Conservation (phyloP, 2,113 vertebrate species). For the Ptychochromis oligacanthus region DNA sequence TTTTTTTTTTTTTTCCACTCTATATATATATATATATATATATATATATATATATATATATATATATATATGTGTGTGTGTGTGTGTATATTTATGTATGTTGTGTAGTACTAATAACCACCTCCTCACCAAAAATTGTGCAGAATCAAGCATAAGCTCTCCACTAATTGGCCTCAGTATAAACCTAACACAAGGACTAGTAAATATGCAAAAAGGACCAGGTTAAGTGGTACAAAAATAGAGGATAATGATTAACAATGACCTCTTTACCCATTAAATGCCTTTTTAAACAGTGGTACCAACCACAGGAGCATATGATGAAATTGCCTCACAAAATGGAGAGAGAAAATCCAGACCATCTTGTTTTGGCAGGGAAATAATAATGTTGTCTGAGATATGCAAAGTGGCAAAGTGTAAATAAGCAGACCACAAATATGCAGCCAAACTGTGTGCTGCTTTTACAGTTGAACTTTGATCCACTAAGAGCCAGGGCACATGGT, state of each 20-base stretch:
- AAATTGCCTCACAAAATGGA: not conserved
- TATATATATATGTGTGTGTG: too few relatives aligned
- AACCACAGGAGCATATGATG: not conserved
- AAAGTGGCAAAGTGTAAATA: not conserved
- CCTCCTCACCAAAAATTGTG: not conserved
- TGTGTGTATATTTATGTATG: too few relatives aligned
- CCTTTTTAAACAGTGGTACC: not conserved
- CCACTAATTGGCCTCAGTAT: not conserved
- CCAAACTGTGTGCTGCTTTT: not conserved
- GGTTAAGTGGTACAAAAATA: not conserved
- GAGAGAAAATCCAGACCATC: not conserved
- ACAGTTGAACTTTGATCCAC: not conserved
- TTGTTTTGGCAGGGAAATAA: not conserved
- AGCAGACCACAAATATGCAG: not conserved
- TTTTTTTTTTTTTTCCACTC: too few relatives aligned
- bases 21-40: too few relatives aligned
- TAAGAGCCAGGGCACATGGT: not conserved
- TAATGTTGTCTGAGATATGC: constrained; percentile 1
- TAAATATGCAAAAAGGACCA: not conserved
- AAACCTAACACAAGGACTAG: not conserved
- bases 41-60: too few relatives aligned
- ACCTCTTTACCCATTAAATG: not conserved
- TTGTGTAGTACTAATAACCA: too few relatives aligned
- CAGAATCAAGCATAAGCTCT: not conserved
- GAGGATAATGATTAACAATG: not conserved